Evolutionary conservation across 2,113 vertebrate species (phyloP).

Genomic region (Microcebus tavaratra): DNA sequence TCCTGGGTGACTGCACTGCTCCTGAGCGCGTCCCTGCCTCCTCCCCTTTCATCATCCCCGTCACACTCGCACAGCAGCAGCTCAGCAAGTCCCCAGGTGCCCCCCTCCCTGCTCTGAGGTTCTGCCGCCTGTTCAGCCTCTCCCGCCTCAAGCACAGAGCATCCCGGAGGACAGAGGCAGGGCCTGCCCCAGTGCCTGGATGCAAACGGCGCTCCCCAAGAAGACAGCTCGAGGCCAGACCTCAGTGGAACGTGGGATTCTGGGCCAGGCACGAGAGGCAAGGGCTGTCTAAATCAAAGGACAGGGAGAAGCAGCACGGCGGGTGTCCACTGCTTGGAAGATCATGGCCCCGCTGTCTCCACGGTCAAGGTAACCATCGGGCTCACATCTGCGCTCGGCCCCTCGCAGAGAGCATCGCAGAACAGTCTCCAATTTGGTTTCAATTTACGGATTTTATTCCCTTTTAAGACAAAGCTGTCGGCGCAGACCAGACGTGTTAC

Average conservation of each 20-base stretch:
- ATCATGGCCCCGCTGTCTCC: slow-evolving; percentile 47
- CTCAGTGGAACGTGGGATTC: slow-evolving; percentile 69
- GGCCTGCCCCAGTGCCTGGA: slow-evolving; percentile 45
- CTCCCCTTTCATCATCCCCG: background rate
- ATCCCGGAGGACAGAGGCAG: slow-evolving; percentile 54
- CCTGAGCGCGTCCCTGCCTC: background rate
- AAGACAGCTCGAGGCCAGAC: slow-evolving; percentile 60
- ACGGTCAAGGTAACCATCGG: slow-evolving; percentile 72
- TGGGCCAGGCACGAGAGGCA: slow-evolving; percentile 57
- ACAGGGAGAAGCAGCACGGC: slow-evolving; percentile 55
- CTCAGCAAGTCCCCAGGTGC: background rate
- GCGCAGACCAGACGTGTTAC: slow-evolving; percentile 23
- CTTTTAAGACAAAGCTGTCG: slow-evolving; percentile 76
- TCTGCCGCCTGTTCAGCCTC: background rate
- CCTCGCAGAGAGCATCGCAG: background rate
- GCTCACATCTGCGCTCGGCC: background rate
- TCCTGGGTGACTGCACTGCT: background rate
- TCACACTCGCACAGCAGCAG: background rate
- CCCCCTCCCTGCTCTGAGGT: slow-evolving; percentile 24
- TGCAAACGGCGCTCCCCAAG: slow-evolving; percentile 56
- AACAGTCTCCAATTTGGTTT: slow-evolving; percentile 48
- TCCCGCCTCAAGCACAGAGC: slow-evolving; percentile 63
- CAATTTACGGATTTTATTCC: slow-evolving; percentile 73
- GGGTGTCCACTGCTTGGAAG: slow-evolving; percentile 67
- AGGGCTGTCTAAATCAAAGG: slow-evolving; percentile 70